phyloP scores from a whole-genome alignment of 2,113 vertebrate genomes.

The Mionectes macconnelli region DNA sequence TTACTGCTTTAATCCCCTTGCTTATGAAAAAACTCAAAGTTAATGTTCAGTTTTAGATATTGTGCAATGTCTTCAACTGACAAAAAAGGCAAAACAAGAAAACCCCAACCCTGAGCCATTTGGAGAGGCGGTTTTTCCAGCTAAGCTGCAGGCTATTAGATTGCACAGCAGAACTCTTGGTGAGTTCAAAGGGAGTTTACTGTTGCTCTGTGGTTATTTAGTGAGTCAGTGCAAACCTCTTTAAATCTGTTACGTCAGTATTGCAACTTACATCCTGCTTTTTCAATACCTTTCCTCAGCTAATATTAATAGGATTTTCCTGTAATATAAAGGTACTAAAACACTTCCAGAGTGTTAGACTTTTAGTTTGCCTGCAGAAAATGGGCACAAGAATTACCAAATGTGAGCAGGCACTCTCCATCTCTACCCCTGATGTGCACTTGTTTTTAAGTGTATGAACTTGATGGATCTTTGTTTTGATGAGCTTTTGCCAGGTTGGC shows the following conservation, averaged over 20 bases:
- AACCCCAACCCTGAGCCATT: background rate
- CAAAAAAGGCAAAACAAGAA: background rate
- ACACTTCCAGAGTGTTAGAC: background rate
- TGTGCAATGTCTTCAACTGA: background rate
- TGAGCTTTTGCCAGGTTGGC: background rate
- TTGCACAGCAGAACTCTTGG: background rate
- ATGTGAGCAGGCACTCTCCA: background rate
- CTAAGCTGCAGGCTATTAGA: background rate
- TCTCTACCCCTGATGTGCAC: background rate
- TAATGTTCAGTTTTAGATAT: background rate
- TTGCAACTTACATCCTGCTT: background rate
- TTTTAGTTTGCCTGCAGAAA: background rate
- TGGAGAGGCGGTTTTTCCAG: background rate
- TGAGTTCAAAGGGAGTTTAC: background rate
- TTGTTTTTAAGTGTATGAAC: background rate
- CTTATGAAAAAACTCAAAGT: background rate
- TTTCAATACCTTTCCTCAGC: background rate
- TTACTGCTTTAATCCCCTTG: background rate
- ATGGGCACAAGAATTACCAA: background rate
- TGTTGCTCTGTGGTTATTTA: background rate
- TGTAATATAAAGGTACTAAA: background rate
- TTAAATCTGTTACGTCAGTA: background rate
- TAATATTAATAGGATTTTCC: background rate
- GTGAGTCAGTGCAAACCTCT: constrained; percentile 25
- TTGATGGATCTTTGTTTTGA: background rate